Evolutionary conservation across 2,113 vertebrate genomes (phyloP).

Genomic region (Phalacrocorax brasilianus): DNA sequence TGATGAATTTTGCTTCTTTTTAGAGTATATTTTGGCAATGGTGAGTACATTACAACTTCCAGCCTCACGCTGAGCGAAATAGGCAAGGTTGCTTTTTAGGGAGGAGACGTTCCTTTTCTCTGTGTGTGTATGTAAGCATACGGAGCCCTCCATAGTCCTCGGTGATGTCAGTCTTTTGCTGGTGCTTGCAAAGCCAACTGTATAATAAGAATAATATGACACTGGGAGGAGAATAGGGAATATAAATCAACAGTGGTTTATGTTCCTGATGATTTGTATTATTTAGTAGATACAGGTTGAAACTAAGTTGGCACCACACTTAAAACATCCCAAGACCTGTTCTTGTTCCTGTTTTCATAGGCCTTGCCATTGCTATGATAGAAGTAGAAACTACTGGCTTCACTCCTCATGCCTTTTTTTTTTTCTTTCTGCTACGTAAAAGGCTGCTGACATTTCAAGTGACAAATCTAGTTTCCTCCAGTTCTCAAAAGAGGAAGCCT

Average conservation of each 20-base stretch:
- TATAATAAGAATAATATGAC: not conserved
- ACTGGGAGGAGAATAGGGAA: not conserved
- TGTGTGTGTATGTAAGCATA: not conserved
- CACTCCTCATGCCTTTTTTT: not conserved
- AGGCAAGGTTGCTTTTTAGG: not conserved
- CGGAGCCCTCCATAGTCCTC: not conserved
- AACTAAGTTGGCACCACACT: not conserved
- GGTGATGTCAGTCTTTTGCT: not conserved
- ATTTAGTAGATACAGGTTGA: not conserved
- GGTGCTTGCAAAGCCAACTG: not conserved
- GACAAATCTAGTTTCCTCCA: conserved; percentile 34
- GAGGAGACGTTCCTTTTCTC: not conserved
- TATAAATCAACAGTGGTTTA: not conserved
- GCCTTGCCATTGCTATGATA: not conserved
- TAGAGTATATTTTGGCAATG: not conserved
- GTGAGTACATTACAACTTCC: not conserved
- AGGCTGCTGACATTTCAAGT: conserved; percentile 42
- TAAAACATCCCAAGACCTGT: not conserved
- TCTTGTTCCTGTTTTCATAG: conserved; percentile 25
- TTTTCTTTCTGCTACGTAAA: not conserved
- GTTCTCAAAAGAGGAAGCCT: conserved; percentile 56
- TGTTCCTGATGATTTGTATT: not conserved
- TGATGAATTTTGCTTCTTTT: not conserved
- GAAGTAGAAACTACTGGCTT: conserved; percentile 12
- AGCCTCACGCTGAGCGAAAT: not conserved